These are phyloP conservation scores for Globicephala melas DNA, from an alignment of 2,113 vertebrate species.

Conservation along the genomic window DNA sequence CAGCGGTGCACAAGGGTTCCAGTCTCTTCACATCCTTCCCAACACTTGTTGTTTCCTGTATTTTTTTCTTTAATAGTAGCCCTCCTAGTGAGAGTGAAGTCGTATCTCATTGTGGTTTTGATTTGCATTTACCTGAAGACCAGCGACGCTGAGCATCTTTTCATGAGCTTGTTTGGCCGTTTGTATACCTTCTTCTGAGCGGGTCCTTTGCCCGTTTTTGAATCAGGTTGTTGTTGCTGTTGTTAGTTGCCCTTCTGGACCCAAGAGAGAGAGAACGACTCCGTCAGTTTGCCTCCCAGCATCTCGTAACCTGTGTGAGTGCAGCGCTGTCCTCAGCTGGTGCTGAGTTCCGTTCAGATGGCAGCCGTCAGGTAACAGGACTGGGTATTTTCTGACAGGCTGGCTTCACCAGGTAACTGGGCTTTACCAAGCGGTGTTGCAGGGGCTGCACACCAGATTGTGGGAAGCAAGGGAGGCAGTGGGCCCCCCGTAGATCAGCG, in stretches of 20 bases:
- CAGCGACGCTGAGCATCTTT: not conserved
- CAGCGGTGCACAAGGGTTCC: not conserved
- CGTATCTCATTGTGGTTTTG: not conserved
- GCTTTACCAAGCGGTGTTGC: not conserved
- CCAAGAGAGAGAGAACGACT: not conserved
- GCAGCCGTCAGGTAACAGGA: not conserved
- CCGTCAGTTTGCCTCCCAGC: not conserved
- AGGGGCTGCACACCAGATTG: not conserved
- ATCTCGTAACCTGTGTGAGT: not conserved
- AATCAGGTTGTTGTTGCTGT: not conserved
- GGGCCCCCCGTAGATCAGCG: not conserved
- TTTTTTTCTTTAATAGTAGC: not conserved
- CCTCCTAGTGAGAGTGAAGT: not conserved
- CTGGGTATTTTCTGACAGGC: not conserved
- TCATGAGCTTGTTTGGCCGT: not conserved
- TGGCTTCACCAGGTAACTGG: not conserved
- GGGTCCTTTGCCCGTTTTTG: not conserved
- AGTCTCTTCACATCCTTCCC: not conserved
- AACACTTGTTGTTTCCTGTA: not conserved
- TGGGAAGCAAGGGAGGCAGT: not conserved
- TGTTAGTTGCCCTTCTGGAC: not conserved
- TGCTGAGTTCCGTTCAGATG: not conserved
- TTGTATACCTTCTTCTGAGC: not conserved
- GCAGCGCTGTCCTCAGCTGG: rapidly evolving
- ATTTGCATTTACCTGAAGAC: not conserved